Percentiles rank a stretch among this genome's conserved stretches.
phyloP scores from a whole-genome alignment of 2,113 vertebrate species.

The Pelecanus crispus region DNA sequence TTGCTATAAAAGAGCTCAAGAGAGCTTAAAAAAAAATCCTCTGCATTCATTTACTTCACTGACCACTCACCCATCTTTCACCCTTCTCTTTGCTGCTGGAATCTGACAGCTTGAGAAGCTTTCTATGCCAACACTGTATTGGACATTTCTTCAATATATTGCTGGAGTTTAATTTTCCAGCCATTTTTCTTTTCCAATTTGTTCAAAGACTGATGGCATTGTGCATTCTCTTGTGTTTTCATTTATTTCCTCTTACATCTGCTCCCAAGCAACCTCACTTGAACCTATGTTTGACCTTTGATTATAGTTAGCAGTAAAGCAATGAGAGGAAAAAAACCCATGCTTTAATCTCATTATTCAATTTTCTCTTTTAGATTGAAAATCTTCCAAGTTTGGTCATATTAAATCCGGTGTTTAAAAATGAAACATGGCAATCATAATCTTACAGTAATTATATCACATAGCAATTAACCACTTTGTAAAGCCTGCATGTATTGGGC shows the following conservation, averaged over 20 bases:
- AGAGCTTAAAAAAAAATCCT: neutral
- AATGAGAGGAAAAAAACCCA: neutral
- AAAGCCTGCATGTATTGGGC: neutral
- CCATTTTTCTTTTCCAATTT: neutral
- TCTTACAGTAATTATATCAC: neutral
- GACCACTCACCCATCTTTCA: neutral
- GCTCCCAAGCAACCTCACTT: neutral
- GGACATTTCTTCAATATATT: neutral
- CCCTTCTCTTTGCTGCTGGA: neutral
- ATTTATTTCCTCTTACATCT: neutral
- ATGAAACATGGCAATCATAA: neutral
- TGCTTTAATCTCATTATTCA: neutral
- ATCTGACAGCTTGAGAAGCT: neutral
- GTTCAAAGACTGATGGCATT: neutral
- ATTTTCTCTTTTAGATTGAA: neutral
- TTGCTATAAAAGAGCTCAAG: neutral
- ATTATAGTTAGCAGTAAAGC: neutral
- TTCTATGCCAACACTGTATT: neutral
- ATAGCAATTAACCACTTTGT: neutral
- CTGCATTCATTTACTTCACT: neutral
- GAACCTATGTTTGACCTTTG: neutral
- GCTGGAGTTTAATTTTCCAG: constrained; percentile 4
- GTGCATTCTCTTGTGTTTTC: neutral
- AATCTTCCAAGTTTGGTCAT: neutral
- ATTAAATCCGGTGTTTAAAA: neutral